Base-by-base conservation (phyloP, 2,888 invertebrate genomes). In the Aleiodes leptofemur region DNA sequence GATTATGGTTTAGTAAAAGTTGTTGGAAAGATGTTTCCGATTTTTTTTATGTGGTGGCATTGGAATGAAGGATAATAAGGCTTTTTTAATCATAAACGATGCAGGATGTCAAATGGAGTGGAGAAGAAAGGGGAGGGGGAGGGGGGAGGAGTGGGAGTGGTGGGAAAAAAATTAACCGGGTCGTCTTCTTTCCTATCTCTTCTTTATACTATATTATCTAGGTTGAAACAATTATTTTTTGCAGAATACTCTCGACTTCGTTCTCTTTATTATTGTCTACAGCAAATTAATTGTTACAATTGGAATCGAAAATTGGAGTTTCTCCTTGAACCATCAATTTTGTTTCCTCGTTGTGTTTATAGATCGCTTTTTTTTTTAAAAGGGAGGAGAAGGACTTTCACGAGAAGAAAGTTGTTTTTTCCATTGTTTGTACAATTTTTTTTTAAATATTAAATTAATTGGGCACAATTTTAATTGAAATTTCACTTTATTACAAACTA, bases 151-250 rank as follows among this genome's bases (percentile, higher is more conserved):
- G 56, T 55, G 43, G 43, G 43, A 43, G 43, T 43, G 43, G 43
- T 69, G 64, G 74, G 66, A 68, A 34, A 53, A 72, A 76, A 78
- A 66, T 61, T 64, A 75, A 72, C 75, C 68, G 68, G 75, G 71
- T 75, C 74, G 61, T 71, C 72, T 73, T 51, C 59, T 48, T 23
- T 23, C 23, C 38, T 59, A 55, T 61, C 16, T 48, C 51, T 34
- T 4, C 34, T 23, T 59, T 69, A 34, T 70, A 43, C 11, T 13
- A 68, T 68, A 13, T 53, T 78, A 74, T 79, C 73, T 76, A 76
- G 78, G 76, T 69, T 75, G 69, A 43, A 72, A 76, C 56, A 51
- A 72, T 78, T 78, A 68, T 57, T 64, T 76, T 77, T 78, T 77
- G 68, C 55, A 34, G 43, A 69, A 51, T 76, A 77, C 76, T 76